Base-by-base conservation (phyloP, 2,888 invertebrate genomes). In the Scaptomyza caliginosa region DNA sequence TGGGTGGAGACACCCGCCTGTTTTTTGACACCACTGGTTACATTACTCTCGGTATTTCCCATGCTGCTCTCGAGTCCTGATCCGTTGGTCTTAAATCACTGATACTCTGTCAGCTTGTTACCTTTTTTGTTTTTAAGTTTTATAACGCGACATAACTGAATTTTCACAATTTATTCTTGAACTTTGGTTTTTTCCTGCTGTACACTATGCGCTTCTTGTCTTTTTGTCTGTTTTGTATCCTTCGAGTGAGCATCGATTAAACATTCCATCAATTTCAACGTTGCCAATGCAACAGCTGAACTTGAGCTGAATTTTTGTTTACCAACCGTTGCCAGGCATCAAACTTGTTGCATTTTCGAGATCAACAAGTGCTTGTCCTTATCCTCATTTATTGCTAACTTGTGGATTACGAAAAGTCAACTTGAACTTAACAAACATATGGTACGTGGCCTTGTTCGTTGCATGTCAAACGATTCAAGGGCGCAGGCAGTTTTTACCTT, bases 21-120 rank as follows among this genome's bases (percentile, higher is more conserved):
- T 77, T 97, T 97, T 91, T 98, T 99, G 16, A 99, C 98, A 39
- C 97, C 98, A 91, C 96, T 97, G 0, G 97, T 96, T 1, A 98
- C 98, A 91, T 96, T 96, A 86, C 96, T 96, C 88, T 96, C 96
- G 2, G 96, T 96, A 92, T 96, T 96, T 89, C 96, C 96, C 96
- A 95, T 95, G 48, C 26, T 59, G 38, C 39, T 52, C 26, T 7
- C 1, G 23, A 11, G 11, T 26, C 3, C 42, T 11, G 23, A 11
- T 45, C 30, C 34, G 26, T 13, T 28, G 17, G 8, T 49, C 13
- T n/a, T 19, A 30, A 21, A 32, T 23, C 32, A 40, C 32, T 54
- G 36, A 60, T 16, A 45, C 26, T 17, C n/a, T 39, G 19, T 38
- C 52, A 52, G 39, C 32, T 26, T 6, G n/a, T 16, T 7, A 43